phyloP scores from a whole-genome alignment of 2,888 invertebrate species.

The Archips crataeganus region DNA sequence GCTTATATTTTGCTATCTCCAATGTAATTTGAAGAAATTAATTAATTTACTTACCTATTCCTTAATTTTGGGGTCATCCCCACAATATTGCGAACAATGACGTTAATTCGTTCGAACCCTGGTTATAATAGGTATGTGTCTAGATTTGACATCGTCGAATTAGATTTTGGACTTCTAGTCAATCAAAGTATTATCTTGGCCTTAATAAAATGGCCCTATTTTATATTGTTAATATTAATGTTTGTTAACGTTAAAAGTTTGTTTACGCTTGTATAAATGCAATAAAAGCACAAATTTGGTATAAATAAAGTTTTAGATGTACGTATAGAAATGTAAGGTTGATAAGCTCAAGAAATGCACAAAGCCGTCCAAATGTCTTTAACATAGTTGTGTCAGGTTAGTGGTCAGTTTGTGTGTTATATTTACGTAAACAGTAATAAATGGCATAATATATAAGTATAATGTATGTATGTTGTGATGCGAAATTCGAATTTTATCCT shows the following conservation, averaged over 20 bases:
- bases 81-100: too few relatives aligned
- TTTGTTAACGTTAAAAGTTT: constrained; percentile 30
- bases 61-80: too few relatives aligned
- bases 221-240: constrained; percentile 21
- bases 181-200: constrained; percentile 1
- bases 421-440: neutral
- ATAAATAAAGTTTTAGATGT: constrained; percentile 1
- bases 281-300: constrained; percentile 34
- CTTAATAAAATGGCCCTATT: constrained; percentile 6
- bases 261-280: constrained; percentile 37
- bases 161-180: constrained; percentile 15
- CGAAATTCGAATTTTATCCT: neutral
- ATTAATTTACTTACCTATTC: too few relatives aligned
- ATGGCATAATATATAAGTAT: neutral
- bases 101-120: too few relatives aligned
- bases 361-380: constrained; percentile 34
- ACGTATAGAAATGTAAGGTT: neutral
- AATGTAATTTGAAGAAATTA: too few relatives aligned
- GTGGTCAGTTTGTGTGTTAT: neutral
- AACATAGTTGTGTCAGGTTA: constrained; percentile 5
- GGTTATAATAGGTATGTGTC: neutral
- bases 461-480: neutral
- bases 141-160: constrained; percentile 1
- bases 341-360: constrained; percentile 32
- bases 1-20: too few relatives aligned